Conservation (phyloP, 2,888 invertebrate species). For the Xestia rhomboidea region DNA sequence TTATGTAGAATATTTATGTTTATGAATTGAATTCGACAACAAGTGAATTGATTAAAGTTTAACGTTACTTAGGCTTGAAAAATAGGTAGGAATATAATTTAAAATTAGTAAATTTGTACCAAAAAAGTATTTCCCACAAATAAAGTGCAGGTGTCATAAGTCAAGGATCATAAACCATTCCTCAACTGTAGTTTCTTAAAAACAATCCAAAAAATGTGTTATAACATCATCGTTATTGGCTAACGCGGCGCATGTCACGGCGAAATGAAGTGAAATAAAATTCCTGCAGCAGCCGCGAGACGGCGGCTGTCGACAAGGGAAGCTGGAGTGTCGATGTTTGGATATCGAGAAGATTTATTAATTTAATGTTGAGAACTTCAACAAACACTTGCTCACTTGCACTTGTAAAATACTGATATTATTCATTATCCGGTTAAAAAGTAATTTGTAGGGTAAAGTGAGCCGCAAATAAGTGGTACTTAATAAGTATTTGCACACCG, state of each 20-base stretch:
- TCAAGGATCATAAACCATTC: constrained; percentile 18
- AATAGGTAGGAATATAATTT: too few species aligned
- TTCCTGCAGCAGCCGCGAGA: constrained; percentile 46
- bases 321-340: background rate
- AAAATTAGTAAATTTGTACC: background rate
- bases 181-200: constrained; percentile 30
- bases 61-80: background rate
- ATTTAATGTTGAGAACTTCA: background rate
- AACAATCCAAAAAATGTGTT: constrained; percentile 45
- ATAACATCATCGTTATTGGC: constrained; percentile 50
- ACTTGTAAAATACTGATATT: background rate
- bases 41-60: background rate
- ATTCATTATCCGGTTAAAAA: background rate
- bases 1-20: background rate
- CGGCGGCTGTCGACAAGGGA: constrained; percentile 33
- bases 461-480: too few species aligned
- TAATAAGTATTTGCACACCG: background rate
- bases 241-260: constrained; percentile 42
- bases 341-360: background rate
- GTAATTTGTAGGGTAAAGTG: too few species aligned
- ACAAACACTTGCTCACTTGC: background rate
- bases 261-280: constrained; percentile 64
- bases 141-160: constrained; percentile 1
- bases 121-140: background rate
- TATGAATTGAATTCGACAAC: background rate